Percentiles rank a stretch among this genome's conserved stretches.
phyloP scores from a whole-genome alignment of 1,140 invertebrate species.

The Pentalonia nigronervosa region DNA sequence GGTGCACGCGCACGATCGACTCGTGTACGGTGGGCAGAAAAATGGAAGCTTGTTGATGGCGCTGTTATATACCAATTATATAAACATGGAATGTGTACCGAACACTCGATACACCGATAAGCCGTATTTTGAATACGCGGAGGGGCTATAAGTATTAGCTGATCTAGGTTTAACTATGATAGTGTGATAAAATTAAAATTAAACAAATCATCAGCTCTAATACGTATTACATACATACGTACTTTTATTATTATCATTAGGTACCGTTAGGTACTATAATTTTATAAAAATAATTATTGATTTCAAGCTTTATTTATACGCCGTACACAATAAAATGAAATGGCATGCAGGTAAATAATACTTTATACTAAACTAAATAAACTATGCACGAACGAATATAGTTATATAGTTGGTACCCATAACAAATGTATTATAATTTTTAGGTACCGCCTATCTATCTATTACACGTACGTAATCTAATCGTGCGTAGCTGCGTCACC shows the following conservation, averaged over 20 bases:
- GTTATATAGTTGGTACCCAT: too few relatives aligned
- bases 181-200: background rate
- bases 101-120: background rate
- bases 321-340: too few relatives aligned
- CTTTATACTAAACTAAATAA: too few relatives aligned
- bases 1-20: background rate
- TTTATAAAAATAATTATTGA: too few relatives aligned
- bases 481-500: too few relatives aligned
- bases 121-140: background rate
- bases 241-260: background rate
- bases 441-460: too few relatives aligned
- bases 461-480: too few relatives aligned
- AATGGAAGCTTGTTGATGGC: background rate
- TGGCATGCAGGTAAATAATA: too few relatives aligned
- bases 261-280: too few relatives aligned
- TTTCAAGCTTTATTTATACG: too few relatives aligned
- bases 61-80: background rate
- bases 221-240: background rate
- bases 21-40: background rate
- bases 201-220: background rate
- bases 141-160: background rate
- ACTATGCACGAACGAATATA: too few relatives aligned
- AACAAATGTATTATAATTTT: too few relatives aligned
- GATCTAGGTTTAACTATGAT: background rate
- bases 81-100: background rate